phyloP scores from a whole-genome alignment of 2,113 vertebrate genomes.

The Eclectus roratus region DNA sequence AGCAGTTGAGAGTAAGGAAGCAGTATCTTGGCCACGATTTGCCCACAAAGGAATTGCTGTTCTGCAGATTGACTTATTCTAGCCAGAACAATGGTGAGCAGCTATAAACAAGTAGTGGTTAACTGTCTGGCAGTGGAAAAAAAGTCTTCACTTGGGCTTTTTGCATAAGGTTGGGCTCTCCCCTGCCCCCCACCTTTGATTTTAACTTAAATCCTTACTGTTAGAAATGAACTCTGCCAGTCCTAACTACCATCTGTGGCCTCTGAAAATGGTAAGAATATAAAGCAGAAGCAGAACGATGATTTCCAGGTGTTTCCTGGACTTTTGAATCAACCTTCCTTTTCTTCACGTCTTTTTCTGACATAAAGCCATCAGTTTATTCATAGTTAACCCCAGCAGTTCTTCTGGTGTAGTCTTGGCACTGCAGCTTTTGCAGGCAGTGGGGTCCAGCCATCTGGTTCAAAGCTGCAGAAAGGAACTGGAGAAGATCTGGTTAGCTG shows the following conservation, averaged over 20 bases:
- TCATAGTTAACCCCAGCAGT: neutral
- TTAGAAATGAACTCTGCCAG: neutral
- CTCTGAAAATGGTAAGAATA: neutral
- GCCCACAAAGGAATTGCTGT: constrained; percentile 1
- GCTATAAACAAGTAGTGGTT: constrained; percentile 4
- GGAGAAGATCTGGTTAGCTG: neutral
- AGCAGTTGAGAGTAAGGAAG: neutral
- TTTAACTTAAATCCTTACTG: neutral
- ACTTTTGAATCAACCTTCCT: neutral
- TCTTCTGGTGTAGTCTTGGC: neutral
- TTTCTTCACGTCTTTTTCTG: neutral
- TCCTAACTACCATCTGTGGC: neutral
- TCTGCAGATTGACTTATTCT: neutral
- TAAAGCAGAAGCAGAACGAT: neutral
- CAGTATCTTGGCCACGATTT: neutral
- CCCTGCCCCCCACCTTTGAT: neutral
- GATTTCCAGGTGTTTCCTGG: neutral
- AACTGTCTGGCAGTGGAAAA: neutral
- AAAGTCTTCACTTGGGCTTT: neutral
- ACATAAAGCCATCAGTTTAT: neutral
- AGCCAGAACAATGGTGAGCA: neutral
- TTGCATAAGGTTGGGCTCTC: neutral
- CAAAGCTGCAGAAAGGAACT: neutral
- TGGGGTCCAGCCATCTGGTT: neutral
- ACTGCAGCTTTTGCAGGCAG: neutral